phyloP scores from a whole-genome alignment of 2,113 vertebrate genomes.

The Climacteris rufus region DNA sequence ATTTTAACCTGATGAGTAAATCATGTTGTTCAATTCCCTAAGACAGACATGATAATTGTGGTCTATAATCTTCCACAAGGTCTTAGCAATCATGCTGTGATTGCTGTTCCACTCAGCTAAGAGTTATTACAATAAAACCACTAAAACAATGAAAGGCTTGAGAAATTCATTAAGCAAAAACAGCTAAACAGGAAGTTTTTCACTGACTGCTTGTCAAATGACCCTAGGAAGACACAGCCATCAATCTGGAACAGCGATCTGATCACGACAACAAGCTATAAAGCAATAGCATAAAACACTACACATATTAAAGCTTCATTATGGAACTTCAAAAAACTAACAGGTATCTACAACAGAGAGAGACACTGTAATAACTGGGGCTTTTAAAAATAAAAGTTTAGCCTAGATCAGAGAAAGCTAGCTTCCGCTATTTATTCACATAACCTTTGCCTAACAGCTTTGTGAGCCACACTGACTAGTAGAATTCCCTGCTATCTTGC shows the following conservation, averaged over 20 bases:
- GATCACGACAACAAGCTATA: not conserved
- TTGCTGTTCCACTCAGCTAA: constrained; percentile 13
- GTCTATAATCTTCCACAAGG: not conserved
- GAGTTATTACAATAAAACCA: not conserved
- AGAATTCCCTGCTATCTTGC: not conserved
- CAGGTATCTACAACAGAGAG: not conserved
- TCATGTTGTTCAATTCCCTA: not conserved
- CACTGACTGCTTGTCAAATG: not conserved
- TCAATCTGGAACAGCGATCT: not conserved
- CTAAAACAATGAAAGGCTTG: not conserved
- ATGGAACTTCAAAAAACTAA: not conserved
- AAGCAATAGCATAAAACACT: not conserved
- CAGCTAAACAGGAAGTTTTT: not conserved
- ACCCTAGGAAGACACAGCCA: not conserved
- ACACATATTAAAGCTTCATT: not conserved
- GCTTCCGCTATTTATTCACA: not conserved
- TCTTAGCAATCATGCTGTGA: constrained; percentile 2
- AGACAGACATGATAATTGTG: not conserved
- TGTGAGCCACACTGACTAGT: not conserved
- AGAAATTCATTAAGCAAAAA: not conserved
- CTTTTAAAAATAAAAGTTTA: not conserved
- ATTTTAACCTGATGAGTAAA: not conserved
- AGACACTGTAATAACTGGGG: not conserved
- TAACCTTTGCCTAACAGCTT: not conserved
- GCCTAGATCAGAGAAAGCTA: not conserved